These are phyloP conservation scores for Iselma pallidipennis DNA, from an alignment of 2,888 invertebrate genomes.

Conservation along the genomic window DNA sequence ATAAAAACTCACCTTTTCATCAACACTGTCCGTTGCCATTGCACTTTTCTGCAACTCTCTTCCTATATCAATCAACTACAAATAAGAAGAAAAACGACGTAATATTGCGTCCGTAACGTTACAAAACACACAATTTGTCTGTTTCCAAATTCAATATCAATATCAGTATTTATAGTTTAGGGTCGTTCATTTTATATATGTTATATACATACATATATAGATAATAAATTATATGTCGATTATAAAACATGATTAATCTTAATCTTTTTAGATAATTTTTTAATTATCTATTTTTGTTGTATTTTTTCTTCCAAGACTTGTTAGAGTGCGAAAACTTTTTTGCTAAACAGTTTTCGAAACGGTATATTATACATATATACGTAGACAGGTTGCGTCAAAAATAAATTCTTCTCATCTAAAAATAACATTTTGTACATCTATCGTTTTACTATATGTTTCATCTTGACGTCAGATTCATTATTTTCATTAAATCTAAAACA, in stretches of 20 bases:
- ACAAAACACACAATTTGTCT: conserved; percentile 16
- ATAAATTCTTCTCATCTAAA: background rate
- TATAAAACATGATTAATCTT: background rate
- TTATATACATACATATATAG: too few relatives aligned
- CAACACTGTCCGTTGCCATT: conserved; percentile 14
- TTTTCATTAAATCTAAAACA: too few relatives aligned
- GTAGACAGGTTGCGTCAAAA: background rate
- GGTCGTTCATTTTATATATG: conserved; percentile 19
- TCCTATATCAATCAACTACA: background rate
- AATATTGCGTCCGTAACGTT: conserved; percentile 6
- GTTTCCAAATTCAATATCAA: conserved; percentile 8
- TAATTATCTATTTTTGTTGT: too few relatives aligned
- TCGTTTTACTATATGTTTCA: too few relatives aligned
- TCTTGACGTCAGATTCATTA: too few relatives aligned
- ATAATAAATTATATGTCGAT: background rate
- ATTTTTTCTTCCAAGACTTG: too few relatives aligned
- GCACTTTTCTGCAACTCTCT: too few relatives aligned
- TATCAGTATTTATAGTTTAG: conserved; percentile 20
- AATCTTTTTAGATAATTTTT: background rate
- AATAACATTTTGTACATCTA: background rate
- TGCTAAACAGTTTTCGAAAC: background rate
- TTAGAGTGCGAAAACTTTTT: too few relatives aligned
- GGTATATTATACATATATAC: background rate
- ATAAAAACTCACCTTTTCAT: conserved; percentile 15
- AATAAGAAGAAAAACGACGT: conserved; percentile 4